phyloP scores from a whole-genome alignment of 2,113 vertebrate genomes.

The Onychorhynchus coronatus region DNA sequence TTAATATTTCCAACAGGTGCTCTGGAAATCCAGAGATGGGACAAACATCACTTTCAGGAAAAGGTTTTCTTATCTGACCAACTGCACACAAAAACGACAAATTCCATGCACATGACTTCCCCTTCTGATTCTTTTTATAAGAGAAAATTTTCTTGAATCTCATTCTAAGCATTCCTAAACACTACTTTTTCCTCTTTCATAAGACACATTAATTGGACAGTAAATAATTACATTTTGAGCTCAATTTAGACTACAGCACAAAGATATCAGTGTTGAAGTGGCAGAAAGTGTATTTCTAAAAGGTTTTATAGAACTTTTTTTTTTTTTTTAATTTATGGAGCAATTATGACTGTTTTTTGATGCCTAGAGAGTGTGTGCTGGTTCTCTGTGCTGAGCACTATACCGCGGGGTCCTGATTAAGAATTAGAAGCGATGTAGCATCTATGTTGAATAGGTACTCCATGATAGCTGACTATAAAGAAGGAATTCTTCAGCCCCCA shows the following conservation, averaged over 20 bases:
- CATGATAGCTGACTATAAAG: neutral
- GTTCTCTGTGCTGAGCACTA: neutral
- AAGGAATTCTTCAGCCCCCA: neutral
- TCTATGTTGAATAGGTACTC: neutral
- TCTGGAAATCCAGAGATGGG: neutral
- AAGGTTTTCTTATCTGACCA: neutral
- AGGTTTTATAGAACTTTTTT: neutral
- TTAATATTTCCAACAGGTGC: neutral
- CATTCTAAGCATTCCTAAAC: neutral
- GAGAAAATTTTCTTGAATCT: neutral
- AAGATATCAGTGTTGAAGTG: neutral
- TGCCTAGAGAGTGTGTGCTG: neutral
- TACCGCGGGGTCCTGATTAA: neutral
- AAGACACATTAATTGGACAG: neutral
- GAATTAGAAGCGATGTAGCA: neutral
- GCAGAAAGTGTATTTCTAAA: neutral
- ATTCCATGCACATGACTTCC: neutral
- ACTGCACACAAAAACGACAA: neutral
- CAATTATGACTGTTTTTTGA: neutral
- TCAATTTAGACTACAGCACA: neutral
- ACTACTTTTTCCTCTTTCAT: neutral
- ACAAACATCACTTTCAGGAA: neutral
- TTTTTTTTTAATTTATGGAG: neutral
- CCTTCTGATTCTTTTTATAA: neutral
- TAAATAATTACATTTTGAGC: neutral